A percentile compares a stretch with the other conserved stretches of the same genome.
These are phyloP conservation scores for Pollicipes pollicipes DNA, from an alignment of 1,140 invertebrate species.

Conservation along the genomic window DNA sequence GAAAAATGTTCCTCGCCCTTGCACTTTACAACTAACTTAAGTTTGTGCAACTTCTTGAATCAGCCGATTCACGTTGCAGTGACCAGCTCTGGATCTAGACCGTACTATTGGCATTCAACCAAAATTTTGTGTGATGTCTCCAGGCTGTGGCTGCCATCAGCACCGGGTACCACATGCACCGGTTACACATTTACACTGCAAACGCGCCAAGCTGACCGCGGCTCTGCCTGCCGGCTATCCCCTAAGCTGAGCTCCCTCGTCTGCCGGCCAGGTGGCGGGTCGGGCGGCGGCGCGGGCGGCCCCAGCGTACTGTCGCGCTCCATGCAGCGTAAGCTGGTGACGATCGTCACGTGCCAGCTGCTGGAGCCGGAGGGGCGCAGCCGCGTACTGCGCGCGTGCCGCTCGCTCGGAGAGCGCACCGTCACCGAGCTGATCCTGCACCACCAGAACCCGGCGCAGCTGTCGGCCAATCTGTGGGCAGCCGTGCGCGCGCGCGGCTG, in stretches of 20 bases:
- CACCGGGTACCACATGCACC: too few relatives aligned
- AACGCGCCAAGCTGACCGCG: too few relatives aligned
- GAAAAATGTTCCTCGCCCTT: too few relatives aligned
- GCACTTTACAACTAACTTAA: too few relatives aligned
- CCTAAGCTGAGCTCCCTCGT: not conserved
- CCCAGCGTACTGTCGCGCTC: constrained; percentile 51
- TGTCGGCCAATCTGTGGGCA: constrained; percentile 88
- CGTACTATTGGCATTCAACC: too few relatives aligned
- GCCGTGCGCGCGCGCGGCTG: constrained; percentile 89
- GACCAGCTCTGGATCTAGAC: too few relatives aligned
- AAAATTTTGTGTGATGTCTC: too few relatives aligned
- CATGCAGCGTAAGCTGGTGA: constrained; percentile 88
- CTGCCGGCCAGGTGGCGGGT: not conserved
- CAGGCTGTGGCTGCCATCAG: too few relatives aligned
- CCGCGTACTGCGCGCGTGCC: constrained; percentile 59
- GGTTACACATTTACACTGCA: too few relatives aligned
- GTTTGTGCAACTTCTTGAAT: too few relatives aligned
- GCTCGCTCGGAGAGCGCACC: constrained; percentile 81
- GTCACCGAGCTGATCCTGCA: constrained; percentile 88
- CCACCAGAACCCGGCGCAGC: constrained; percentile 80
- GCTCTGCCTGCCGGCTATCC: too few relatives aligned
- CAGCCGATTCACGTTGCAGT: too few relatives aligned
- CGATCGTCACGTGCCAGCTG: constrained; percentile 77
- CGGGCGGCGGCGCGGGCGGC: not conserved
- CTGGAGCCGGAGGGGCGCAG: constrained; percentile 60